Conservation (phyloP, 2,888 invertebrate species). For the Stictocephala bisonia region DNA sequence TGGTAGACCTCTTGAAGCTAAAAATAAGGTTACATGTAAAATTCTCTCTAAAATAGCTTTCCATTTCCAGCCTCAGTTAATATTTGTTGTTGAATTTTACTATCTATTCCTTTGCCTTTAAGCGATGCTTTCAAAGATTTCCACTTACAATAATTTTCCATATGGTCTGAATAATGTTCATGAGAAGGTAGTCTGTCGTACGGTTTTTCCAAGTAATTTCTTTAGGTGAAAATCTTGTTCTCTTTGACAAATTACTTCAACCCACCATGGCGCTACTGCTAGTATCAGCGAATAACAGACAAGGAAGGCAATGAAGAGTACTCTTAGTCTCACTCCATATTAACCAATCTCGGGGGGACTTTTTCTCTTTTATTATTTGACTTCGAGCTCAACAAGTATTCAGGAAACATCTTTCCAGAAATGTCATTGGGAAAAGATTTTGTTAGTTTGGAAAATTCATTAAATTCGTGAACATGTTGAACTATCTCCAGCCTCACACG, state of each 20-base stretch:
- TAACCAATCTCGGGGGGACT: neutral
- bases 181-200: neutral
- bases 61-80: neutral
- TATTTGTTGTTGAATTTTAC: neutral
- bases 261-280: too few species aligned
- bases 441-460: neutral
- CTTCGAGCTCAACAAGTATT: neutral
- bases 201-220: neutral
- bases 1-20: neutral
- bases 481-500: neutral
- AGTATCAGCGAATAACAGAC: neutral
- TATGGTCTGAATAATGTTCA: neutral
- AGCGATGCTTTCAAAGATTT: neutral
- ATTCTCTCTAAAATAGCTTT: neutral
- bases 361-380: neutral
- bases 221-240: neutral
- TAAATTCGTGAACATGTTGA: neutral
- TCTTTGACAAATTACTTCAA: neutral
- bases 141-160: neutral
- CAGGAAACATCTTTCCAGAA: neutral
- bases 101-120: neutral
- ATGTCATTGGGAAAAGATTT: neutral
- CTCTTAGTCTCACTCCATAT: neutral
- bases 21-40: conserved; percentile 3
- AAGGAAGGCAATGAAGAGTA: conserved; percentile 1